A percentile compares a stretch with the other conserved stretches of the same genome.
Evolutionary conservation across 2,113 vertebrate species (phyloP).

Genomic region (Strix uralensis): DNA sequence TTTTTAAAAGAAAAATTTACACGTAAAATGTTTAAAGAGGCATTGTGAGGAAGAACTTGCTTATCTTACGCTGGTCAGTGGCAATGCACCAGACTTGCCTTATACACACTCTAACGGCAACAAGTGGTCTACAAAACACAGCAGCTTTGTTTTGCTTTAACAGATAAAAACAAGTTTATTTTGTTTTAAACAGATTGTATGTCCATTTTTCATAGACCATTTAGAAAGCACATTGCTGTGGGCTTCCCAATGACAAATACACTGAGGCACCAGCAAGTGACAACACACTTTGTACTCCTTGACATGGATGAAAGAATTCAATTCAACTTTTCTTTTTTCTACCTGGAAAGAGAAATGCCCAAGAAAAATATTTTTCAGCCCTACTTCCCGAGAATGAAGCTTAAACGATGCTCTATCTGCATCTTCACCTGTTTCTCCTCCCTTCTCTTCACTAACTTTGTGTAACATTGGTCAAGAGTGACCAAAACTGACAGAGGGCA

Average conservation of each 20-base stretch:
- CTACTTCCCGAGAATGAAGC: neutral
- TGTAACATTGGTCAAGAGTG: neutral
- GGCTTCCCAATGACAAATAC: conserved; percentile 41
- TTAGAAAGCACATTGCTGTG: conserved; percentile 15
- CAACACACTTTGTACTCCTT: conserved; percentile 22
- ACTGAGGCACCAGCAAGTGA: neutral
- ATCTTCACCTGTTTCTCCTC: neutral
- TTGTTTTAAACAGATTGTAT: conserved; percentile 8
- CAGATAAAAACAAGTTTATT: conserved; percentile 26
- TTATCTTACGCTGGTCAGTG: neutral
- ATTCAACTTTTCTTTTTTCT: neutral
- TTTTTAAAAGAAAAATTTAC: neutral
- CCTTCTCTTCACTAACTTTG: neutral
- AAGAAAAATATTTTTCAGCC: neutral
- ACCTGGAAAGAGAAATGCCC: neutral
- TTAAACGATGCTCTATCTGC: neutral
- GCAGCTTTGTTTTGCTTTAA: conserved; percentile 1
- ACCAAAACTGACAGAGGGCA: neutral
- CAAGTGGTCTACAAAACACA: neutral
- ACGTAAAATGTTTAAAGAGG: neutral
- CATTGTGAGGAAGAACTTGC: neutral
- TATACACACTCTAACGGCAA: neutral
- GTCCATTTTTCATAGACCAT: conserved; percentile 17
- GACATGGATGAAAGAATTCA: conserved; percentile 44
- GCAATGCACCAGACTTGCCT: neutral